Conservation (phyloP, 1,140 invertebrate genomes). For the Hylaeus volcanicus region DNA sequence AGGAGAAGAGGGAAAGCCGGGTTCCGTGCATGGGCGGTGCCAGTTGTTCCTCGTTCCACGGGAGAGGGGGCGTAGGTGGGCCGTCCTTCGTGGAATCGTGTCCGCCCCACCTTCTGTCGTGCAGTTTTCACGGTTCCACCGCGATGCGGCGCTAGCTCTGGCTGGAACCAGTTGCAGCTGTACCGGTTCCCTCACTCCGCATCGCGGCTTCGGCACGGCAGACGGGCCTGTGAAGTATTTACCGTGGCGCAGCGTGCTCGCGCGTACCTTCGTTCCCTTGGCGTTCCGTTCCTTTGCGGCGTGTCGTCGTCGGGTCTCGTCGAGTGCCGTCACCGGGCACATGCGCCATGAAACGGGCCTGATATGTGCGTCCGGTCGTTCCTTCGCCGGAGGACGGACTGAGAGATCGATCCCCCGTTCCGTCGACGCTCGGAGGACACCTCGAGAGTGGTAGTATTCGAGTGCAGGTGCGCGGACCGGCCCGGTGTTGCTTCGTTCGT, state of each 20-base stretch:
- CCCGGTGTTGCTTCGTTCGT: conserved; percentile 26
- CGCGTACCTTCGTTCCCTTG: conserved; percentile 45
- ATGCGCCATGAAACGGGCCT: conserved; percentile 39
- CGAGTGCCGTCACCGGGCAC: conserved; percentile 17
- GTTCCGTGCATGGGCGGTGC: conserved; percentile 59
- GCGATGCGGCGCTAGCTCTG: conserved; percentile 65
- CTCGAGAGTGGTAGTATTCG: conserved; percentile 26
- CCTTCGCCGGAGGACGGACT: conserved; percentile 29
- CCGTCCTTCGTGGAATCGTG: conserved; percentile 51
- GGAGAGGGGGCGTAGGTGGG: conserved; percentile 60
- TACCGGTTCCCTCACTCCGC: conserved; percentile 75
- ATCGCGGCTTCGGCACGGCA: conserved; percentile 68
- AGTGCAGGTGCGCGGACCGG: conserved; percentile 51
- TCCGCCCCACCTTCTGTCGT: conserved; percentile 68
- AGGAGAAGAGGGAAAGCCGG: conserved; percentile 23
- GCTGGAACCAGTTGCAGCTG: conserved; percentile 55
- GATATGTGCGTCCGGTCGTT: conserved; percentile 17
- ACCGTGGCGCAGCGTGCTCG: conserved; percentile 56
- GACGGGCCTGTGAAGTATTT: conserved; percentile 47
- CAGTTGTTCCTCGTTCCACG: background rate
- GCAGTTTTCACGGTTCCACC: conserved; percentile 47
- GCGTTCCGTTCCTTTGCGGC: conserved; percentile 16
- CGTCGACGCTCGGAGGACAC: conserved; percentile 29
- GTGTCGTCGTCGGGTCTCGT: conserved; percentile 4
- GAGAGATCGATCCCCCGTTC: conserved; percentile 13